Conservation (phyloP, 2,888 invertebrate species). For the Microctonus hyperodae region DNA sequence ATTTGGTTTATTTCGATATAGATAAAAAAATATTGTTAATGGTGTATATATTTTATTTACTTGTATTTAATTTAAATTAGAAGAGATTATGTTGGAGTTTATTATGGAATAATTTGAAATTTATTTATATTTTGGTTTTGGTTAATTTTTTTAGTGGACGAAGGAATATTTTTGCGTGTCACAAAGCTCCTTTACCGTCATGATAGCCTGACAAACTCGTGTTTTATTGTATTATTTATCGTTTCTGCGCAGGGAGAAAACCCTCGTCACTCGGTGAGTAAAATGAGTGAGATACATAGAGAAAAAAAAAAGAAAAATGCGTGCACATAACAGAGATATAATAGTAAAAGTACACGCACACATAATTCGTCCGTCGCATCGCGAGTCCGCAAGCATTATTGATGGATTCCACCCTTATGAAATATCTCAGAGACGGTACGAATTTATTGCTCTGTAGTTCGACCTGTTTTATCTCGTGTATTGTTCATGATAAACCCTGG, state of each 20-base stretch:
- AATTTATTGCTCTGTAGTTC: conserved; percentile 62
- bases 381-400: conserved; percentile 51
- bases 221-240: conserved; percentile 64
- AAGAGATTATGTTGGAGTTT: too few species aligned
- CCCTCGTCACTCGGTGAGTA: conserved; percentile 33
- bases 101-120: too few species aligned
- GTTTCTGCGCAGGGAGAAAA: conserved; percentile 50
- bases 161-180: conserved; percentile 27
- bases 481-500: conserved; percentile 62
- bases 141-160: conserved; percentile 11
- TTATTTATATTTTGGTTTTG: too few species aligned
- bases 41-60: too few species aligned
- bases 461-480: conserved; percentile 60
- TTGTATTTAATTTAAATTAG: too few species aligned
- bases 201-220: conserved; percentile 61
- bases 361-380: conserved; percentile 29
- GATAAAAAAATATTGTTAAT: too few species aligned
- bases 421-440: conserved; percentile 59
- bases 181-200: conserved; percentile 44
- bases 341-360: conserved; percentile 33
- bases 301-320: background rate
- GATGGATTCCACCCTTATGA: conserved; percentile 64
- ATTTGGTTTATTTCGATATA: background rate
- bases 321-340: conserved; percentile 24
- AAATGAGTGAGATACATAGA: background rate